These are phyloP conservation scores for Hippocampus comes DNA, from an alignment of 2,113 vertebrate genomes.

Conservation along the genomic window DNA sequence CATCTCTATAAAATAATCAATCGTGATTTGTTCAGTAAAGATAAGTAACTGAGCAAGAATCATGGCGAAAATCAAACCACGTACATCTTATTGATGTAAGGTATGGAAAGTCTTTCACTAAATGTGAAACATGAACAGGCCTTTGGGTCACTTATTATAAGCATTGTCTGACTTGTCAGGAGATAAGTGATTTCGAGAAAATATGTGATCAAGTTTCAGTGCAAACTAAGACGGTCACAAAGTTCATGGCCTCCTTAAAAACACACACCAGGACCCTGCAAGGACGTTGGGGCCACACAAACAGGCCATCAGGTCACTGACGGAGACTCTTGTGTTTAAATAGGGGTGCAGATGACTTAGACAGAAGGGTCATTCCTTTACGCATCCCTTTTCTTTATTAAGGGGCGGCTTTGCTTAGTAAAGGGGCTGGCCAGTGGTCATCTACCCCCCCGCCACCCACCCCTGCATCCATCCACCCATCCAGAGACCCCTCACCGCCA, in stretches of 20 bases:
- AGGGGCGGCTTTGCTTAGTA: constrained; percentile 42
- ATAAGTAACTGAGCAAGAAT: not conserved
- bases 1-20: constrained; percentile 25
- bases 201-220: not conserved
- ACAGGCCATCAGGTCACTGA: constrained; percentile 40
- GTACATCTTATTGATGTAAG: not conserved
- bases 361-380: constrained; percentile 65
- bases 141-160: not conserved
- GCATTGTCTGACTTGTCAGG: not conserved
- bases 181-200: not conserved
- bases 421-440: constrained; percentile 60
- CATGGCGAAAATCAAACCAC: not conserved
- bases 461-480: constrained; percentile 33
- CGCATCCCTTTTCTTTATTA: constrained; percentile 61
- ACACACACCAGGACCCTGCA: constrained; percentile 24
- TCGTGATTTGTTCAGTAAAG: not conserved
- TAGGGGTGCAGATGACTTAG: constrained; percentile 27
- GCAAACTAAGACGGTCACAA: constrained; percentile 8
- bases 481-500: constrained; percentile 45
- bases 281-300: constrained; percentile 19
- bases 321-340: constrained; percentile 29
- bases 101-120: not conserved
- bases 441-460: constrained; percentile 6
- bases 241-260: constrained; percentile 46
- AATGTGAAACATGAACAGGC: not conserved